Base-by-base conservation (phyloP, 2,888 invertebrate genomes). In the Sinelater perroti region DNA sequence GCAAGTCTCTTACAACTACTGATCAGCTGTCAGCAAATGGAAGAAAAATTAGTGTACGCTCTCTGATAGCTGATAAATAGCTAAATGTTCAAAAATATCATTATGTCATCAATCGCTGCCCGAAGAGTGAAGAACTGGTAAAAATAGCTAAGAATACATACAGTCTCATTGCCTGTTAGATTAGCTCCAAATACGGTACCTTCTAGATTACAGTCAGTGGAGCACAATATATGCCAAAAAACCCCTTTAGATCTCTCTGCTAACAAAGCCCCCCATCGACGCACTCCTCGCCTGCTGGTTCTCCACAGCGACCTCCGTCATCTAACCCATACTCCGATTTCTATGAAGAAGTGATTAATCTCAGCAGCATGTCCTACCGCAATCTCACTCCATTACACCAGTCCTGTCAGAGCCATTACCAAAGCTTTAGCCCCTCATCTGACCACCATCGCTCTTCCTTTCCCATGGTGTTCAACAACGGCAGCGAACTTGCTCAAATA, bases 31-130 rank as follows among this genome's bases (percentile, higher is more conserved):
- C 77, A 1, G 79, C 78, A 67, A 80, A 81, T 60, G 90, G 89
- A 30, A 84, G 91, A 62, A 91, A 93, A 75, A 93, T 94, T 8
- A 85, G 97, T 66, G 95, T 96, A 1, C 85, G 98, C 56, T 97
- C 97, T 4, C 88, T 96, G 62, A 91, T 99, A 62, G 94, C 92
- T 33, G 97, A 97, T 71, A 95, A 95, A 73, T 97, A 98, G 76
- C 87, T 97, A 71, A 86, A 87, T 33, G 85, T 95, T 51, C 83
- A 99, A 47, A 94, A 94, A 74, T 88, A 91, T 61, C 92, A 95
- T 75, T 99, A 97, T 76, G 84, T 90, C 44, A 78, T 88, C 13
- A 97, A 99, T 79, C 91, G 95, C 5, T 86, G 96, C 59, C 98
- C 99, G 1, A 94, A 94, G 72, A 89, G 96, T 42, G 95, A 95